These are phyloP conservation scores for Tupaia chinensis DNA, from an alignment of 2,113 vertebrate genomes.

Conservation along the genomic window DNA sequence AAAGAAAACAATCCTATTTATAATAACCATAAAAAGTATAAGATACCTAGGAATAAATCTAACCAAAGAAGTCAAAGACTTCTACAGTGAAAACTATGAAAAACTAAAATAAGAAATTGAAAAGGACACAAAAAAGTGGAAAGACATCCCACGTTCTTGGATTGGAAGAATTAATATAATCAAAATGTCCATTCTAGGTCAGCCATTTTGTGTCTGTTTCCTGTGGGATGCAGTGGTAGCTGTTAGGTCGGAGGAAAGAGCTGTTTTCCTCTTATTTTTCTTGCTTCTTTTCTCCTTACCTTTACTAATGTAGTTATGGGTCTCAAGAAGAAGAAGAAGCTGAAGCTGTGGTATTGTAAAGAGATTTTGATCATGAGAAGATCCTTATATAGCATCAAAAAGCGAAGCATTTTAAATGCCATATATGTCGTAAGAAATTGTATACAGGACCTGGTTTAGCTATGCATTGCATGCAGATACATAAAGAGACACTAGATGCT, in stretches of 20 bases:
- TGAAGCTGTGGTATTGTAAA: constrained; percentile 99
- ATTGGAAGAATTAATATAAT: too few relatives aligned
- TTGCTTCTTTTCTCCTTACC: neutral
- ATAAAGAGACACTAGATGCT: constrained; percentile 99
- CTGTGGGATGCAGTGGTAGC: neutral
- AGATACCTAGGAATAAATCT: too few relatives aligned
- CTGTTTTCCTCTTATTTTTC: neutral
- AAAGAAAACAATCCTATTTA: too few relatives aligned
- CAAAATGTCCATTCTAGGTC: constrained; percentile 15
- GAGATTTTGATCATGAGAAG: constrained; percentile 99
- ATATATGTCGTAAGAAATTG: constrained; percentile 99
- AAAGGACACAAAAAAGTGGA: too few relatives aligned
- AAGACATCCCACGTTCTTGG: too few relatives aligned
- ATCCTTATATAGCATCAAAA: constrained; percentile 99
- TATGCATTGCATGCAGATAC: constrained; percentile 99
- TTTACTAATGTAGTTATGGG: constrained; percentile 89
- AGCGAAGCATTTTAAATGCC: constrained; percentile 99
- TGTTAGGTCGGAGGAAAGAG: neutral
- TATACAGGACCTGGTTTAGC: constrained; percentile 98
- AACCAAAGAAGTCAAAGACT: too few relatives aligned
- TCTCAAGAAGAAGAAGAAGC: constrained; percentile 99
- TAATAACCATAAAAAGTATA: too few relatives aligned
- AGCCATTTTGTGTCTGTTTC: constrained; percentile 89
- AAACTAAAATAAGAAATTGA: too few relatives aligned
- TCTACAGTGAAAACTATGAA: too few relatives aligned